Percentiles rank a stretch among this genome's conserved stretches.
These are phyloP conservation scores for Julus scandinavius DNA, from an alignment of 2,888 invertebrate genomes.

Conservation along the genomic window DNA sequence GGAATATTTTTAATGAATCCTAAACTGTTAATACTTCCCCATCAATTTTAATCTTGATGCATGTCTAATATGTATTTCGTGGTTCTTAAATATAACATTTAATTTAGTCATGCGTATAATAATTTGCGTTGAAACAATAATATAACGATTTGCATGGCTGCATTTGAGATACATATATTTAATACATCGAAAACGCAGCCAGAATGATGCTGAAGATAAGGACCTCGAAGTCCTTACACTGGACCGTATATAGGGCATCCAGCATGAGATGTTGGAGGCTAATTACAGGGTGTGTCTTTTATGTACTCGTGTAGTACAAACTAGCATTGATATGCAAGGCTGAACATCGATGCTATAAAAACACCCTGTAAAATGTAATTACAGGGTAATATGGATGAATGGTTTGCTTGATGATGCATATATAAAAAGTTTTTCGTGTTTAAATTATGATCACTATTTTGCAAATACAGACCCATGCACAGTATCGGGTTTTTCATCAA, in stretches of 20 bases:
- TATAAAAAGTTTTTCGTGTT: no score
- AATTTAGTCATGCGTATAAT: neutral
- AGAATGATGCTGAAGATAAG: slow-evolving; percentile 43
- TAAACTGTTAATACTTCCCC: neutral
- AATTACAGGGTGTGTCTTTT: neutral
- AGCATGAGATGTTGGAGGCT: neutral
- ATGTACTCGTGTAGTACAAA: neutral
- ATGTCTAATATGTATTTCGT: no score
- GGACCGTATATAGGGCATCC: neutral
- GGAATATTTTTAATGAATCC: neutral
- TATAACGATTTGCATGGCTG: neutral
- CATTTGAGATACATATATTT: neutral
- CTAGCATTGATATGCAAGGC: neutral
- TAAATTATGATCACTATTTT: no score
- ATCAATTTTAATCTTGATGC: no score
- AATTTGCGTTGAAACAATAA: neutral
- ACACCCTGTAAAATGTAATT: no score
- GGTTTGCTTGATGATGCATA: no score
- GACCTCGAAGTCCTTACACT: neutral
- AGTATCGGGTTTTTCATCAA: no score
- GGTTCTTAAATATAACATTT: no score
- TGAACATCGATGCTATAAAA: neutral
- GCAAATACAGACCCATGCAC: no score
- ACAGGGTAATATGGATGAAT: no score
- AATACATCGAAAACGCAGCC: slow-evolving; percentile 1